phyloP scores from a whole-genome alignment of 2,113 vertebrate species.

The Callospermophilus lateralis region DNA sequence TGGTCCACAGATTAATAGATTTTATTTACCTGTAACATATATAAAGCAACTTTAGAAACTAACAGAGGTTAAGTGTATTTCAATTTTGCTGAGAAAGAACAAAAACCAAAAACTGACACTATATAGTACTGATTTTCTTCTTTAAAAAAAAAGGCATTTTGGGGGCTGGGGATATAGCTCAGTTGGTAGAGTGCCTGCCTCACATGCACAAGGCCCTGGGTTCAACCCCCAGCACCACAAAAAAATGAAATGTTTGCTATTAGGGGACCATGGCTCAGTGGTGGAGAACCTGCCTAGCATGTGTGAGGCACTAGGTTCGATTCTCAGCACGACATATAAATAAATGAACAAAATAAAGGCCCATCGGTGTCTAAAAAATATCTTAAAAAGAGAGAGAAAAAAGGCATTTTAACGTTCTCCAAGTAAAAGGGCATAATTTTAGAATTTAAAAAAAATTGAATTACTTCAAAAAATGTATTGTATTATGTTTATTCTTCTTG shows the following conservation, averaged over 20 bases:
- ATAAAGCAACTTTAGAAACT: constrained; percentile 11
- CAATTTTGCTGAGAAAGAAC: constrained; percentile 56
- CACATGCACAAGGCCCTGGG: no score
- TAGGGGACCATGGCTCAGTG: no score
- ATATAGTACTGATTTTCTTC: constrained; percentile 7
- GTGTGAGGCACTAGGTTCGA: no score
- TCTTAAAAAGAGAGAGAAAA: constrained; percentile 19
- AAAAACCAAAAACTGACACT: constrained; percentile 6
- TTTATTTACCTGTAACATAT: neutral
- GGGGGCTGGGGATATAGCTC: no score
- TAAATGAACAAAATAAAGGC: no score
- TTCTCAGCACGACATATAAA: no score
- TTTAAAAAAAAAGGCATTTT: no score
- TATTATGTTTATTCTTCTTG: neutral
- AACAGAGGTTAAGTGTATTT: constrained; percentile 35
- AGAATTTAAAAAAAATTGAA: neutral
- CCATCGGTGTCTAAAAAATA: no score
- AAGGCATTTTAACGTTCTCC: neutral
- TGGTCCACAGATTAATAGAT: neutral
- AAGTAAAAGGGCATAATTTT: neutral
- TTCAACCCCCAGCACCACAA: no score
- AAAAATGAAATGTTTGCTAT: no score
- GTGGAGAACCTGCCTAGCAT: no score
- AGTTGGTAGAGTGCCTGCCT: no score
- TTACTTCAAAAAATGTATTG: neutral